Evolutionary conservation across 2,797 vertebrate species (phyloP).

Genomic region (Falco biarmicus): DNA sequence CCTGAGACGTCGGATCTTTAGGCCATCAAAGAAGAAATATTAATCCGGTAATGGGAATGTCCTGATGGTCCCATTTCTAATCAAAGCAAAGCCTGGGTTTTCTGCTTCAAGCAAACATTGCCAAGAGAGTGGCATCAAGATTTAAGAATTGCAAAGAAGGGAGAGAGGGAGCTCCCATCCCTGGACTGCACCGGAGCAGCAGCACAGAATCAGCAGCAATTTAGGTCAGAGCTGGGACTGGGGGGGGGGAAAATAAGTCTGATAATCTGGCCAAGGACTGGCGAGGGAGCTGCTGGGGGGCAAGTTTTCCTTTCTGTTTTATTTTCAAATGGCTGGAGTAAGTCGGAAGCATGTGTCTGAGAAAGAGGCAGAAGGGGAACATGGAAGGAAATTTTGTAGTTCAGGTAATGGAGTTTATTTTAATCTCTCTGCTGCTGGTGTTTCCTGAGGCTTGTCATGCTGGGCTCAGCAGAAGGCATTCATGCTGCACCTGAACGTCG

Average conservation of each 20-base stretch:
- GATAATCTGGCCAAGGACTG: neutral
- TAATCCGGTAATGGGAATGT: neutral
- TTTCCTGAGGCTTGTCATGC: fast-evolving
- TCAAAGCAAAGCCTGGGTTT: neutral
- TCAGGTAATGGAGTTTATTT: neutral
- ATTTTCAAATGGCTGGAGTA: neutral
- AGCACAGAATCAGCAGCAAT: neutral
- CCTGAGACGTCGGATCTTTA: neutral
- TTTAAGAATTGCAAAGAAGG: neutral
- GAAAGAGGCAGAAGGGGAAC: neutral
- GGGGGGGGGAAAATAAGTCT: fast-evolving
- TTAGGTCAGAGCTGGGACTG: neutral
- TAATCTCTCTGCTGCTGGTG: neutral
- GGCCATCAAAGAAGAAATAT: neutral
- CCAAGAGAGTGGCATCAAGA: neutral
- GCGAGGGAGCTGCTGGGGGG: neutral
- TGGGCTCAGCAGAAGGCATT: neutral
- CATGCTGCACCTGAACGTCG: neutral
- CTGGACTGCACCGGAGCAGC: neutral
- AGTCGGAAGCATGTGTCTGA: neutral
- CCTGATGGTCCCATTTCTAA: neutral
- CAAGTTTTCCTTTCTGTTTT: neutral
- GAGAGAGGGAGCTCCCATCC: neutral
- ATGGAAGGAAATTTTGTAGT: fast-evolving
- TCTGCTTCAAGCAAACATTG: neutral